These are phyloP conservation scores for Otolemur crassicaudatus DNA, from an alignment of 2,797 vertebrate species.

Conservation along the genomic window DNA sequence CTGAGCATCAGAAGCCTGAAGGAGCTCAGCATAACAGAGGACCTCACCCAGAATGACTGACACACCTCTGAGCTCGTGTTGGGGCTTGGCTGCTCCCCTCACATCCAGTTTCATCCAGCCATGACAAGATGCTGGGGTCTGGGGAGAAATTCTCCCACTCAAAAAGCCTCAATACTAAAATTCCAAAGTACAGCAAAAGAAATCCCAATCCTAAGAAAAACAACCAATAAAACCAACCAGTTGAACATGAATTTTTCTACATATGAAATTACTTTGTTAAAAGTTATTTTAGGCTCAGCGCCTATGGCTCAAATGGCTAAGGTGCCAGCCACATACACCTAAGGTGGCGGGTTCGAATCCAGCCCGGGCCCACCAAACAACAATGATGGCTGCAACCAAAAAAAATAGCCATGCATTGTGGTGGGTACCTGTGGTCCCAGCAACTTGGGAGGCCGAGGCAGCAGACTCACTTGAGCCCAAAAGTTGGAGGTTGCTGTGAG, in stretches of 20 bases:
- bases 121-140: background rate
- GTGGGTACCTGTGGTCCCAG: no score
- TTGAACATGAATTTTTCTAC: background rate
- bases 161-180: background rate
- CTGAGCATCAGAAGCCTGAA: background rate
- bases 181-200: background rate
- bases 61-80: background rate
- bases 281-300: background rate
- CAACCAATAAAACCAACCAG: background rate
- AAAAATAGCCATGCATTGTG: no score
- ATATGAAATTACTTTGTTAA: background rate
- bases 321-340: no score
- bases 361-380: no score
- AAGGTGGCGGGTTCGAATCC: no score
- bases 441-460: no score
- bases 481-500: no score
- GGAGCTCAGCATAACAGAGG: background rate
- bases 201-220: background rate
- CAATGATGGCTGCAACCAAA: no score
- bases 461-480: no score
- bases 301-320: no score
- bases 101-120: background rate
- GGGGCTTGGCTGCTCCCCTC: accelerated
- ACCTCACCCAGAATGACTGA: background rate
- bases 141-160: background rate